Evolutionary conservation across 2,113 vertebrate species (phyloP).

Genomic region (Chloropsis hardwickii): DNA sequence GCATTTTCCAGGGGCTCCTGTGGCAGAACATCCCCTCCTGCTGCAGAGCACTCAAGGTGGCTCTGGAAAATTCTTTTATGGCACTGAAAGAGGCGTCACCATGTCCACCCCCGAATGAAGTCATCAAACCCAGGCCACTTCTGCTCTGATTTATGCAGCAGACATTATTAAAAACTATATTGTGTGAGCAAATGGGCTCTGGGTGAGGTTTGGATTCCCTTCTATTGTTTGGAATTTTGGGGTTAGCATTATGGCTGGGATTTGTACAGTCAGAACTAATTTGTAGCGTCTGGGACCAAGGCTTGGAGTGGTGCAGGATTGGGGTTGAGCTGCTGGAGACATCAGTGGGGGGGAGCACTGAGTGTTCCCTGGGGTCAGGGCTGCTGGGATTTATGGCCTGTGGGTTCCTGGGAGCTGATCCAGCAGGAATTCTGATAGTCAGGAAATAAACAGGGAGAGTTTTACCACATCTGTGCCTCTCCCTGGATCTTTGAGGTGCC

Average conservation of each 20-base stretch:
- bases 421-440: not conserved
- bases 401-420: not conserved
- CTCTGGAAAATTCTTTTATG: not conserved
- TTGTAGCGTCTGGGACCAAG: not conserved
- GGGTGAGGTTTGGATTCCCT: constrained; percentile 28
- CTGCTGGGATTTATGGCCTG: fast-evolving
- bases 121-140: not conserved
- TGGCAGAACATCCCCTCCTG: not conserved
- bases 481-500: not conserved
- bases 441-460: not conserved
- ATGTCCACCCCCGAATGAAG: not conserved
- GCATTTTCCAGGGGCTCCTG: not conserved
- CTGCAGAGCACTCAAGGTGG: not conserved
- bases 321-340: not conserved
- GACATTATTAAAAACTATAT: not conserved
- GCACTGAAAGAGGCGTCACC: not conserved
- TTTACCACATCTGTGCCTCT: not conserved
- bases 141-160: not conserved
- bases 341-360: not conserved
- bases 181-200: not conserved
- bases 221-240: not conserved
- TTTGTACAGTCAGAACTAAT: constrained; percentile 6
- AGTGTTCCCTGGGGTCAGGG: not conserved
- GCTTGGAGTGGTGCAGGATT: not conserved
- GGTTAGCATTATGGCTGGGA: not conserved